Conservation (phyloP, 2,888 invertebrate species). For the Omphaloscelis lunosa region DNA sequence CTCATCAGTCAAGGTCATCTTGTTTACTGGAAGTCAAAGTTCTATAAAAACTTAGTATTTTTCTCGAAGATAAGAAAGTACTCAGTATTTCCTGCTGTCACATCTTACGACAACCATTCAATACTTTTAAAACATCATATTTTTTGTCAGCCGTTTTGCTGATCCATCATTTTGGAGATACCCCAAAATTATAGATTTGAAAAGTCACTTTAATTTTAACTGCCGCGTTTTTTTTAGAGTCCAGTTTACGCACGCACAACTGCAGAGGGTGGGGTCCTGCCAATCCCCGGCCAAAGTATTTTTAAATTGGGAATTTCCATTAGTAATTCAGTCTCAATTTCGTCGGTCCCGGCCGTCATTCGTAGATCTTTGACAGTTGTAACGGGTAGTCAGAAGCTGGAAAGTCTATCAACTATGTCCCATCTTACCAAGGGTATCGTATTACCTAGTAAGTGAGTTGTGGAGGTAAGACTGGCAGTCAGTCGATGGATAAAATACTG, state of each 20-base stretch:
- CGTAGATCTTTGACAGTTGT: neutral
- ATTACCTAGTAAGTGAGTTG: neutral
- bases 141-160: neutral
- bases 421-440: neutral
- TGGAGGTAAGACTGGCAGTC: neutral
- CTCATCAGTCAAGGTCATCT: neutral
- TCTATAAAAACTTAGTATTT: neutral
- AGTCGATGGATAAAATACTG: neutral
- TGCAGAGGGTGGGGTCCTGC: neutral
- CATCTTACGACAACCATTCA: neutral
- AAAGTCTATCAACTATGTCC: neutral
- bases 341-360: neutral
- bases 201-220: too few relatives aligned
- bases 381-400: neutral
- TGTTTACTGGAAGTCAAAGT: neutral
- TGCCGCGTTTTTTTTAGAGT: neutral
- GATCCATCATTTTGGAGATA: constrained; percentile 16
- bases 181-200: too few relatives aligned
- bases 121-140: neutral
- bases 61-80: neutral
- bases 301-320: neutral
- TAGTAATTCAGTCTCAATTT: neutral
- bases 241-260: too few relatives aligned
- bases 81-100: neutral
- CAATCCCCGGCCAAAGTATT: neutral